Evolutionary conservation across 92 coral and sea anemone species (phyloP).

Genomic region (Zoanthus gigantus): DNA sequence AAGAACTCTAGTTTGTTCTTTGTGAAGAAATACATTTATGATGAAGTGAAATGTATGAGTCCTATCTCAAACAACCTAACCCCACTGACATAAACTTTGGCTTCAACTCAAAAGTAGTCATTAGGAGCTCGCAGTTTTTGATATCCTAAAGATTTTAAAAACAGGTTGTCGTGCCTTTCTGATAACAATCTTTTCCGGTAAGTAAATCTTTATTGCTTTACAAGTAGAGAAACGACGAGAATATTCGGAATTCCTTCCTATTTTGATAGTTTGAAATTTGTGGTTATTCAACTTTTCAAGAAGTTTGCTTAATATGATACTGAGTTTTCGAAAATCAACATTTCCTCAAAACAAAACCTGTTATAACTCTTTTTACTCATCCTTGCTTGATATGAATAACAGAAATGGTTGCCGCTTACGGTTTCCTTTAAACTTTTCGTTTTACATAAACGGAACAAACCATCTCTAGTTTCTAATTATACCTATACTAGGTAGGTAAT

Average conservation of each 20-base stretch:
- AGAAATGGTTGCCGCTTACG: too few species aligned
- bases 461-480: background rate
- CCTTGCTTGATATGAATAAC: too few species aligned
- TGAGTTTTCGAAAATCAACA: too few species aligned
- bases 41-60: background rate
- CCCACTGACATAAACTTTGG: background rate
- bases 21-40: background rate
- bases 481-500: background rate
- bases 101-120: background rate
- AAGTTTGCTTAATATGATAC: too few species aligned
- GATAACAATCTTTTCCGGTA: constrained; percentile 28
- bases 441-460: too few species aligned
- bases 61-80: constrained; percentile 7
- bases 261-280: background rate
- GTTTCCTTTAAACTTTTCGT: too few species aligned
- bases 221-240: background rate
- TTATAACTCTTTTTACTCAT: too few species aligned
- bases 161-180: constrained; percentile 32
- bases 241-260: background rate
- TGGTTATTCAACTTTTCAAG: background rate
- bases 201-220: background rate
- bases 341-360: too few species aligned
- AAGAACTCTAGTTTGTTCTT: background rate
- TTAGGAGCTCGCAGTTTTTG: background rate
- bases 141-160: background rate